phyloP scores from a whole-genome alignment of 2,888 invertebrate species.

The Calliphora vomitoria region DNA sequence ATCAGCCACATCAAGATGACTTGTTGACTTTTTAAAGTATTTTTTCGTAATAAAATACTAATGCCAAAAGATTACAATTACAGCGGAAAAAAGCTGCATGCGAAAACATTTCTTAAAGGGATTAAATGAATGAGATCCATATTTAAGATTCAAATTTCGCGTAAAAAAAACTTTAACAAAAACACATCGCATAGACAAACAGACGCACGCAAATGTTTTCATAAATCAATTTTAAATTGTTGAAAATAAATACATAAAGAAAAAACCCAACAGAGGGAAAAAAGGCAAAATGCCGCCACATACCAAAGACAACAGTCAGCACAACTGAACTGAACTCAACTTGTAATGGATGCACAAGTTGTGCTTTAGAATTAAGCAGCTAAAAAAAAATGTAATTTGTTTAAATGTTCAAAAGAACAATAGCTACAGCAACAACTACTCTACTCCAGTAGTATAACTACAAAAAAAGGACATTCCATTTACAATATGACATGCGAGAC shows the following conservation, averaged over 20 bases:
- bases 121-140: constrained; percentile 33
- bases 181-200: constrained; percentile 48
- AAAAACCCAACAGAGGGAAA: constrained; percentile 14
- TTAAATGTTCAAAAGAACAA: constrained; percentile 74
- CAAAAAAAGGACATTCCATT: constrained; percentile 55
- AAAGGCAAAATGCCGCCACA: constrained; percentile 68
- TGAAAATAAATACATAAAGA: constrained; percentile 30
- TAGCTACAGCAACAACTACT: constrained; percentile 14
- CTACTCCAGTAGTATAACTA: constrained; percentile 37
- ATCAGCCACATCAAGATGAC: constrained; percentile 41
- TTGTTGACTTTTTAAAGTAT: constrained; percentile 50
- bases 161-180: constrained; percentile 29
- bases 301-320: background rate
- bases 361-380: constrained; percentile 67
- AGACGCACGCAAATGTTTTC: constrained; percentile 57
- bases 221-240: constrained; percentile 71
- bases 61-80: constrained; percentile 8
- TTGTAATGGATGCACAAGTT: constrained; percentile 45
- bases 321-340: constrained; percentile 24
- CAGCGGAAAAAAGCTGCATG: constrained; percentile 42
- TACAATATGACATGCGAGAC: constrained; percentile 49
- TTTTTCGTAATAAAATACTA: constrained; percentile 3
- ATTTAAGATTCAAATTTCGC: constrained; percentile 51
- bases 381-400: constrained; percentile 75
- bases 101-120: constrained; percentile 55